phyloP scores from a whole-genome alignment of 2,113 vertebrate genomes.

The Leptodactylus fuscus region DNA sequence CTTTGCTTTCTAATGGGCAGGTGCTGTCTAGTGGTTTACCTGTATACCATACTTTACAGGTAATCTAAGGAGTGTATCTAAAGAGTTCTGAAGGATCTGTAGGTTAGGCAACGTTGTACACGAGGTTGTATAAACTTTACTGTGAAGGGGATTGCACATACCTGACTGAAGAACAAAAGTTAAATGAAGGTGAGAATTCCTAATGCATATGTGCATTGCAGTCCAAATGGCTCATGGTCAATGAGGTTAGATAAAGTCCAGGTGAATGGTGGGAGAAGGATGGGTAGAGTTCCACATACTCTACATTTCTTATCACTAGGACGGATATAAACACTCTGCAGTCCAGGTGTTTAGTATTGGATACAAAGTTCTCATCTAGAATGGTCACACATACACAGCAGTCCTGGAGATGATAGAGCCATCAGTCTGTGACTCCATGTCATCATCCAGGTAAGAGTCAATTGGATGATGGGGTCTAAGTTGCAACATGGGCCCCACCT shows the following conservation, averaged over 20 bases:
- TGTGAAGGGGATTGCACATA: constrained; percentile 34
- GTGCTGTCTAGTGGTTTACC: background rate
- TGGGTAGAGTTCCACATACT: constrained; percentile 32
- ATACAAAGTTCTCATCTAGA: background rate
- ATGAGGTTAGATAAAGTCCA: constrained; percentile 37
- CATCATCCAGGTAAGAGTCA: constrained; percentile 79
- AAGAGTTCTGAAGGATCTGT: too few species aligned
- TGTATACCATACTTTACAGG: background rate
- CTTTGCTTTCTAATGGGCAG: background rate
- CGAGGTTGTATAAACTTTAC: background rate
- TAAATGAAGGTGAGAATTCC: background rate
- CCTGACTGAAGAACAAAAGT: constrained; percentile 10
- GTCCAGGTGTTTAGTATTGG: constrained; percentile 6
- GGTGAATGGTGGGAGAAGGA: background rate
- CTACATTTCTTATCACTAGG: constrained; percentile 13
- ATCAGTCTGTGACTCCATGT: constrained; percentile 91
- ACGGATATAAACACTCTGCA: constrained; percentile 23
- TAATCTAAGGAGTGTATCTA: constrained; percentile 3
- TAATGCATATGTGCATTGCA: constrained; percentile 18
- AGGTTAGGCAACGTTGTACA: background rate
- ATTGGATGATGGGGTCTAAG: constrained; percentile 63
- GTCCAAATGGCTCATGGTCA: constrained; percentile 18
- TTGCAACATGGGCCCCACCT: constrained; percentile 74
- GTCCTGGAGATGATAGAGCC: constrained; percentile 90
- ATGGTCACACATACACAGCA: constrained; percentile 85